These are phyloP conservation scores for Brenthis hecate DNA, from an alignment of 2,888 invertebrate genomes.

Conservation along the genomic window DNA sequence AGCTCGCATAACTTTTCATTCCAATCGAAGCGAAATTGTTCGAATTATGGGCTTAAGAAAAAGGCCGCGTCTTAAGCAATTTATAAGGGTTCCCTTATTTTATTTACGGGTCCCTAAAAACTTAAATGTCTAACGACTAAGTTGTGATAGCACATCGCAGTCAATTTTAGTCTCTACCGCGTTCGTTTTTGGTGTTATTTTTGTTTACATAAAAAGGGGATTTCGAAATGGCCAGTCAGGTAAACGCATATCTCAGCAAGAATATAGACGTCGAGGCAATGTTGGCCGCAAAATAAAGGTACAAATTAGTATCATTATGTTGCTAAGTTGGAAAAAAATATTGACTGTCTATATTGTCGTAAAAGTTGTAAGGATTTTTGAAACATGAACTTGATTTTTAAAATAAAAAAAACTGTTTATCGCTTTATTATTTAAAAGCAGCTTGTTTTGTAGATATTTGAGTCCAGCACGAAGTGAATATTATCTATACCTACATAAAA, in stretches of 20 bases:
- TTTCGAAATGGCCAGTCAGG: slow-evolving; percentile 13
- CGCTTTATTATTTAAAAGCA: too few relatives aligned
- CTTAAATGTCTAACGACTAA: slow-evolving; percentile 17
- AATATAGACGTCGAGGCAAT: not conserved
- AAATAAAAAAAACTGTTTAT: too few relatives aligned
- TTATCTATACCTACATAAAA: too few relatives aligned
- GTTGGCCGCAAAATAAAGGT: not conserved
- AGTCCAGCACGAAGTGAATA: too few relatives aligned
- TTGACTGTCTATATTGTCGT: too few relatives aligned
- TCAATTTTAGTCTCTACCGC: not conserved
- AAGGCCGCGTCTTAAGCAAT: slow-evolving; percentile 19
- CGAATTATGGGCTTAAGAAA: slow-evolving; percentile 19
- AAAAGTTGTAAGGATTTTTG: too few relatives aligned
- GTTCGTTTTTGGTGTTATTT: not conserved
- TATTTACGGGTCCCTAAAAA: slow-evolving; percentile 25
- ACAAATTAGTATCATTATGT: not conserved
- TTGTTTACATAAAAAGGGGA: not conserved
- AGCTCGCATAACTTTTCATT: slow-evolving; percentile 22
- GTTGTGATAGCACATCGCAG: not conserved
- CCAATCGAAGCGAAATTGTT: slow-evolving; percentile 17
- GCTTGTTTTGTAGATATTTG: too few relatives aligned
- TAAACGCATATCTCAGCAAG: slow-evolving; percentile 9
- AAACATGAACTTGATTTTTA: too few relatives aligned
- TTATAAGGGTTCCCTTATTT: slow-evolving; percentile 26
- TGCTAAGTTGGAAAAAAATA: too few relatives aligned